Percentiles rank a stretch among this genome's conserved stretches.
Evolutionary conservation across 35 echinoderm and acorn worm species (phyloP).

Genomic region (Ophiothrix spiculata): DNA sequence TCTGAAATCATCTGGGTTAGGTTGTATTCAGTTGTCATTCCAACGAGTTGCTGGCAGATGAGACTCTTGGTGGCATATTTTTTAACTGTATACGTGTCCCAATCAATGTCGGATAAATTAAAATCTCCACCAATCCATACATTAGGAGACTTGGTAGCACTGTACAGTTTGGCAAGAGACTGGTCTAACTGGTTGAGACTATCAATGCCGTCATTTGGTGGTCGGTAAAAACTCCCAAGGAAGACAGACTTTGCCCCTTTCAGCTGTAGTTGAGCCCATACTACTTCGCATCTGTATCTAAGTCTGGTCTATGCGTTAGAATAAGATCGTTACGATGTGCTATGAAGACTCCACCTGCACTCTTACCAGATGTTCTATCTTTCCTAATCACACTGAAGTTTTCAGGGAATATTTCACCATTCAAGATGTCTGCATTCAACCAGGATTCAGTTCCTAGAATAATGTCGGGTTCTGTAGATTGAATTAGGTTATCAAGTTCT

Average conservation of each 20-base stretch:
- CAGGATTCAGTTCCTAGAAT: constrained; percentile 32
- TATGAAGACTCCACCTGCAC: constrained; percentile 46
- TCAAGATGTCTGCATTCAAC: constrained; percentile 18
- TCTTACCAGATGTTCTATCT: constrained; percentile 8
- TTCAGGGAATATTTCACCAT: constrained; percentile 43
- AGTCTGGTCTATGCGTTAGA: constrained; percentile 9
- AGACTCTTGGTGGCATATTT: constrained; percentile 22
- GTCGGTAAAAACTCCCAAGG: constrained; percentile 41
- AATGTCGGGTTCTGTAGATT: constrained; percentile 31
- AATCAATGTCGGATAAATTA: constrained; percentile 33
- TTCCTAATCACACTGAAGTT: constrained; percentile 32
- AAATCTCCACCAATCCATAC: constrained; percentile 30
- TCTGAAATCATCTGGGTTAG: not conserved
- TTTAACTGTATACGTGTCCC: constrained; percentile 7
- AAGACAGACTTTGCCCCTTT: constrained; percentile 44
- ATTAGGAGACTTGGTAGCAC: constrained; percentile 12
- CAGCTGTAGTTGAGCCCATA: constrained; percentile 35
- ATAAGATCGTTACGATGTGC: constrained; percentile 28
- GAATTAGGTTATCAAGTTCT: constrained; percentile 37
- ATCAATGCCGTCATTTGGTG: constrained; percentile 13
- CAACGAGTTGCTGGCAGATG: constrained; percentile 27
- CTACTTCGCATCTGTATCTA: constrained; percentile 25
- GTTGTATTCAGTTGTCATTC: constrained; percentile 7
- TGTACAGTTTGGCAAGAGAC: not conserved
- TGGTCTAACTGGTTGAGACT: constrained; percentile 33